A percentile compares a stretch with the other conserved stretches of the same genome.
These are phyloP conservation scores for Suncus etruscus DNA, from an alignment of 2,113 vertebrate genomes.

Conservation along the genomic window DNA sequence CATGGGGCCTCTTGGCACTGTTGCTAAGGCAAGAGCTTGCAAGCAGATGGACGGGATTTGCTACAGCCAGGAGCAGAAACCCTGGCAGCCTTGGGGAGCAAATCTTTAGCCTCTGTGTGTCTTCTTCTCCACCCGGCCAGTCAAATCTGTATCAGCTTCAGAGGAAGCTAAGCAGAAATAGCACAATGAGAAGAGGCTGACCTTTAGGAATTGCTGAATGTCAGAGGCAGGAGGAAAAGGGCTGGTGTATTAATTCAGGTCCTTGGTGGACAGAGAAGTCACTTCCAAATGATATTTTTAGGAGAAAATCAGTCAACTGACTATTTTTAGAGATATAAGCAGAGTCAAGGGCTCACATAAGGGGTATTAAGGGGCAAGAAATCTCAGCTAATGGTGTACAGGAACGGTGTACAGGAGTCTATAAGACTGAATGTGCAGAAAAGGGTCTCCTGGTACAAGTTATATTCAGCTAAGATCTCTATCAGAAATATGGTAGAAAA, in stretches of 20 bases:
- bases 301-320: neutral
- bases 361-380: neutral
- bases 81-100: conserved; percentile 6
- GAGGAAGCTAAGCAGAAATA: conserved; percentile 49
- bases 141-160: neutral
- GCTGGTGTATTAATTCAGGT: neutral
- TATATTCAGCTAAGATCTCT: neutral
- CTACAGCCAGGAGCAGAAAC: conserved; percentile 30
- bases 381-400: neutral
- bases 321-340: neutral
- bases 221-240: neutral
- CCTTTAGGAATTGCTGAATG: conserved; percentile 39
- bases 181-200: neutral
- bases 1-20: conserved; percentile 17
- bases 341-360: neutral
- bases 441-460: neutral
- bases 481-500: neutral
- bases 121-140: neutral
- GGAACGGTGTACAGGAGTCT: neutral
- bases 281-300: neutral
- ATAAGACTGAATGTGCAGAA: neutral
- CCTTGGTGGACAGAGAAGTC: neutral
- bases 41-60: conserved; percentile 71
- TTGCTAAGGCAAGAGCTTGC: neutral
- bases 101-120: neutral